Conservation (phyloP, 2,113 vertebrate species). For the Mormoops blainvillei region DNA sequence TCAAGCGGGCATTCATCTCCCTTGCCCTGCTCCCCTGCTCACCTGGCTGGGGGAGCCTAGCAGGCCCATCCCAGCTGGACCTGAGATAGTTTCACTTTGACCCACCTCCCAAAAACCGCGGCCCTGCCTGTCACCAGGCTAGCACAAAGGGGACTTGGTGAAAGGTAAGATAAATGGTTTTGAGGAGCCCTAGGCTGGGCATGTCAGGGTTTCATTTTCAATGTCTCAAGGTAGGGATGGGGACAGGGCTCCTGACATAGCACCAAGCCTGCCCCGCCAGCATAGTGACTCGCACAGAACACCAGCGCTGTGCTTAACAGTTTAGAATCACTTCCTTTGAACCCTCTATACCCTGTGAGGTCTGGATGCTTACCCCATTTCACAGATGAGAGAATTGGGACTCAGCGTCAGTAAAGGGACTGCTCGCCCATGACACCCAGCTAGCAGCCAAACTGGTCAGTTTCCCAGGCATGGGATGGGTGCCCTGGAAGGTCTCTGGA, state of each 20-base stretch:
- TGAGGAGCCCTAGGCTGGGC: background rate
- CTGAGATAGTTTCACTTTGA: constrained; percentile 34
- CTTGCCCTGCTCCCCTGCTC: rapidly evolving
- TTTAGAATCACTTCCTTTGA: background rate
- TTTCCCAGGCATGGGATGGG: background rate
- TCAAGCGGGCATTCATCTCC: background rate
- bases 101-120: background rate
- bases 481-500: background rate
- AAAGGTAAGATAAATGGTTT: background rate
- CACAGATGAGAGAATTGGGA: background rate
- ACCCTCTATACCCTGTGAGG: background rate
- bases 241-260: background rate
- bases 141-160: background rate
- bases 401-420: background rate
- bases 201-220: background rate
- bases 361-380: background rate
- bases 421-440: background rate
- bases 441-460: background rate
- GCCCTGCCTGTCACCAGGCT: constrained; percentile 24
- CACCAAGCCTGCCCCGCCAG: background rate
- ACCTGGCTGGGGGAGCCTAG: background rate
- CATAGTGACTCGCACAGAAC: rapidly evolving
- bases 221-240: background rate
- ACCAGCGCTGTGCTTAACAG: rapidly evolving
- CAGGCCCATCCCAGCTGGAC: background rate